Conservation (phyloP, 1,140 invertebrate genomes). For the Galleria mellonella region DNA sequence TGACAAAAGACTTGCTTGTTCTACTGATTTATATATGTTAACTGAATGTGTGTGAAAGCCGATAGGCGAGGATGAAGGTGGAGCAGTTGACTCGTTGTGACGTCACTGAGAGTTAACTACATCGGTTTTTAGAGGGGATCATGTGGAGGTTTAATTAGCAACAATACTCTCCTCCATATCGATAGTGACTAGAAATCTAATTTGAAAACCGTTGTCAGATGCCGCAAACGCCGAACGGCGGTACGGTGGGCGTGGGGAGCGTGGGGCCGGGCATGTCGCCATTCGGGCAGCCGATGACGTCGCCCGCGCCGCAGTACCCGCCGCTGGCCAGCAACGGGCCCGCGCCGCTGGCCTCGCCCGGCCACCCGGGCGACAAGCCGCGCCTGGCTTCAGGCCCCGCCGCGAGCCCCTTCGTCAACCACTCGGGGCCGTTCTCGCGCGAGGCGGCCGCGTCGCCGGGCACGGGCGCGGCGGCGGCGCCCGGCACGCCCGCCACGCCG, state of each 20-base stretch:
- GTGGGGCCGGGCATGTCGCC: slow-evolving; percentile 77
- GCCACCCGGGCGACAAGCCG: slow-evolving; percentile 68
- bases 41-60: too few species aligned
- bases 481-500: slow-evolving; percentile 71
- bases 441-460: slow-evolving; percentile 41
- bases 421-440: slow-evolving; percentile 19
- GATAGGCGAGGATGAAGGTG: too few species aligned
- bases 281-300: slow-evolving; percentile 76
- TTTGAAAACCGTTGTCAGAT: slow-evolving; percentile 19
- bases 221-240: slow-evolving; percentile 74
- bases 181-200: too few species aligned
- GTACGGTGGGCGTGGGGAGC: slow-evolving; percentile 67
- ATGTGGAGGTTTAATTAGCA: too few species aligned
- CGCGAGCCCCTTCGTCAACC: slow-evolving; percentile 59
- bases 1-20: too few species aligned
- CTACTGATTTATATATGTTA: too few species aligned
- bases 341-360: slow-evolving; percentile 72
- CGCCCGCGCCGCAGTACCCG: slow-evolving; percentile 73
- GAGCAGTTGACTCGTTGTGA: too few species aligned
- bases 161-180: too few species aligned
- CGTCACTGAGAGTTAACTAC: too few species aligned
- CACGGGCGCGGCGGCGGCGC: slow-evolving; percentile 33
- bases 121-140: too few species aligned
- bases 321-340: slow-evolving; percentile 74
- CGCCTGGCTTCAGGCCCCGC: slow-evolving; percentile 55